Base-by-base conservation (phyloP, 2,113 vertebrate genomes). In the Rhabdomys dilectus region DNA sequence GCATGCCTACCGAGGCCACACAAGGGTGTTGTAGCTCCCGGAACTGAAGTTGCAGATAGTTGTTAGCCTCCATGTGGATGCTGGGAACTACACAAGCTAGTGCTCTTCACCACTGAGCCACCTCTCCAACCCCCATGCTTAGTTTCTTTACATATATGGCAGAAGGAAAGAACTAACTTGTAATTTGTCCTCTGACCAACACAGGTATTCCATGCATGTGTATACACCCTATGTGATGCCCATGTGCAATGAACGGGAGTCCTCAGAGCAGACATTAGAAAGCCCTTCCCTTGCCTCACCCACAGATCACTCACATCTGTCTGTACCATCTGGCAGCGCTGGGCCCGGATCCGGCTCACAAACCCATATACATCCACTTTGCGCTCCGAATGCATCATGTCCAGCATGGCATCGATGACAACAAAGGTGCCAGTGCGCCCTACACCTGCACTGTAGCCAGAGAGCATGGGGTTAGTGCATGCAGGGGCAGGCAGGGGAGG, bases 261-360 rank as follows among this genome's bases (percentile, higher is more conserved):
- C 58, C 53, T 86, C 4, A 12, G 76, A 16, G 68, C 22, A 2
- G 10, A 62, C 53, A 42, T 26, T 91, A 56, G 66, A 95, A 92
- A 34, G 56, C 21, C 66, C 82, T 60, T 91, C 8, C 42, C 75
- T 45, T 56, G 2, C 2, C 72, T 72, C 64, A 85, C 51, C 90
- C 72, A 24, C 17, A 80, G 84, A 84, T 48, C 89, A 99, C 99
- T 99, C 94, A 99, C 99, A 53, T 99, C 99, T 5, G 99, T 99
- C 97, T 99, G 99, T 93, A 99, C 99, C 99, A 99, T 99, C 99
- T 99, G 99, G 98, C 99, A 99, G 98, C 99, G 99, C 98, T 99
- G 99, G 34, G 99, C 99, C 91, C 99, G 98, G 98, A 99, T 99
- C 31, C 99, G 99, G 92, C 99, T 99, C 89, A 99, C 99, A 5